Conservation (phyloP, 2,113 vertebrate genomes). For the Thinocorus orbignyianus region DNA sequence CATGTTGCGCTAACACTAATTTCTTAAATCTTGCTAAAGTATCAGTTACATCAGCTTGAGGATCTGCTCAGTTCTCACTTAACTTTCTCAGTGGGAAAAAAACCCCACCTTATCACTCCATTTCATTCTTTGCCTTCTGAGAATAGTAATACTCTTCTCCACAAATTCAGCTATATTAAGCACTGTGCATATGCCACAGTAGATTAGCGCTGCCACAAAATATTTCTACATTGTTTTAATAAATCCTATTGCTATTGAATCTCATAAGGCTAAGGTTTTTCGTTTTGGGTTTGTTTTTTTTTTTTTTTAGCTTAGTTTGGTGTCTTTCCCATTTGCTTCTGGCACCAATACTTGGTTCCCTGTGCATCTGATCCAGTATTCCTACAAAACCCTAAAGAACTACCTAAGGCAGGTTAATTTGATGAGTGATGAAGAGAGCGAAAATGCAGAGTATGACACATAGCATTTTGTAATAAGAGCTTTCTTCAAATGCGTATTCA, state of each 20-base stretch:
- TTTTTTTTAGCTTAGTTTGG: neutral
- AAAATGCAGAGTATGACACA: neutral
- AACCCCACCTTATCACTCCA: neutral
- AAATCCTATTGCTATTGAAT: neutral
- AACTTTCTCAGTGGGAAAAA: constrained; percentile 27
- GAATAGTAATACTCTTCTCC: neutral
- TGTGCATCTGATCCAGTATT: neutral
- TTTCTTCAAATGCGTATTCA: neutral
- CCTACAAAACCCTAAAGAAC: neutral
- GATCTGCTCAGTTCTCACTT: constrained; percentile 14
- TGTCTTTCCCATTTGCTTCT: neutral
- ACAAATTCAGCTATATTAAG: neutral
- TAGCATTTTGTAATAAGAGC: neutral
- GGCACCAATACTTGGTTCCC: neutral
- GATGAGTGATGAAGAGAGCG: neutral
- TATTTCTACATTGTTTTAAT: neutral
- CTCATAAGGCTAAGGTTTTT: neutral
- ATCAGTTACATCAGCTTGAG: neutral
- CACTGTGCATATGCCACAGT: constrained; percentile 18
- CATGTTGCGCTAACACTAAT: neutral
- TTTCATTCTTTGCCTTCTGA: constrained; percentile 43
- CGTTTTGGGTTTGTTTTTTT: neutral
- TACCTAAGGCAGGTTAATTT: neutral
- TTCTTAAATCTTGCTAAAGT: neutral
- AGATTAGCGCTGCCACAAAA: constrained; percentile 49